Evolutionary conservation across 2,113 vertebrate species (phyloP).

Genomic region (Rhynchomys soricoides): DNA sequence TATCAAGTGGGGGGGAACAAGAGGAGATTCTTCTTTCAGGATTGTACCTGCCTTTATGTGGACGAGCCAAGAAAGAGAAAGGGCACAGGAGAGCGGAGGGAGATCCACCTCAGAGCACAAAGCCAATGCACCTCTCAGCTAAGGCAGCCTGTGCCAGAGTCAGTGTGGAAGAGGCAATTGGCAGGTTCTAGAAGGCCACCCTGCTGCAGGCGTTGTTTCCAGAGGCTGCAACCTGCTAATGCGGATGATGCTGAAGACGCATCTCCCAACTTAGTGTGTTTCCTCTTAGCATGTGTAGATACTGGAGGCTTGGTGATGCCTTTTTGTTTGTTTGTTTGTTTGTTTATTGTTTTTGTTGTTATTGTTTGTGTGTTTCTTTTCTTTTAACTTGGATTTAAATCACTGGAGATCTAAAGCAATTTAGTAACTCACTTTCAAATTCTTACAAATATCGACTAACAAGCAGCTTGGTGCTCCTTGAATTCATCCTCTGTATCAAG

Average conservation of each 20-base stretch:
- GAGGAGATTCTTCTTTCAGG: not conserved
- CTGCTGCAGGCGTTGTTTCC: not conserved
- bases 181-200: not conserved
- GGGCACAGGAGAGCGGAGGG: no score
- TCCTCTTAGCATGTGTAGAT: not conserved
- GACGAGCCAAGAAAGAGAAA: not conserved
- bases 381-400: conserved; percentile 43
- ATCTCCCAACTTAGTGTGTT: not conserved
- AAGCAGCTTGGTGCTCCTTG: conserved; percentile 31
- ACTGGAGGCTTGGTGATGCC: not conserved
- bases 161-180: not conserved
- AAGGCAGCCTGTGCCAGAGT: not conserved
- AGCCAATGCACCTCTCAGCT: not conserved
- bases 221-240: not conserved
- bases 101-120: not conserved
- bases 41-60: not conserved
- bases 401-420: conserved; percentile 43
- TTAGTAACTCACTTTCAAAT: conserved; percentile 41
- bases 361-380: not conserved
- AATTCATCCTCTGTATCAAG: not conserved
- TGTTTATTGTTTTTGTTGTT: not conserved
- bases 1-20: not conserved
- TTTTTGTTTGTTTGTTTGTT: not conserved
- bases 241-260: not conserved
- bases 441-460: conserved; percentile 54